These are phyloP conservation scores for Anoplius nigerrimus DNA, from an alignment of 2,888 invertebrate genomes.

Conservation along the genomic window DNA sequence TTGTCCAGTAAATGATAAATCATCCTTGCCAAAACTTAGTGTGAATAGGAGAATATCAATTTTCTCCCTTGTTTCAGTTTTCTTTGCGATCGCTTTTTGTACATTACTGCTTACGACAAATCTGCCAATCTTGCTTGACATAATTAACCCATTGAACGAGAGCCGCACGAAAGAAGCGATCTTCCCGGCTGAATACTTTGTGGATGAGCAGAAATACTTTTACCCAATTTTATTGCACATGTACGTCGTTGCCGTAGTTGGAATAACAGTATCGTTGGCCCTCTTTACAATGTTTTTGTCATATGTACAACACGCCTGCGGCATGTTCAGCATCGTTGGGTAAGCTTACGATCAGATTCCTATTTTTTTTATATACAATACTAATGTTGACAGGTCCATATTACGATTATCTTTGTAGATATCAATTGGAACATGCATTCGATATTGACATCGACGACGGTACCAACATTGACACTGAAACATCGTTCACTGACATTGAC, in stretches of 20 bases:
- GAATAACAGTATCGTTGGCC: not conserved
- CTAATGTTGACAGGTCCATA: too few species aligned
- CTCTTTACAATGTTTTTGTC: conserved; percentile 1
- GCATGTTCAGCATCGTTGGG: conserved; percentile 2
- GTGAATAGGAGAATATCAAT: not conserved
- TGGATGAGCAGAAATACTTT: conserved; percentile 5
- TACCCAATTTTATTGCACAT: conserved; percentile 3
- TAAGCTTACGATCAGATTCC: too few species aligned
- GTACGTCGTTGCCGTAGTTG: not conserved
- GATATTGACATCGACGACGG: too few species aligned
- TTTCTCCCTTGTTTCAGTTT: conserved; percentile 1
- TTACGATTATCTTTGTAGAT: too few species aligned
- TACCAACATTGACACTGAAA: too few species aligned
- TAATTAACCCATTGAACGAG: not conserved
- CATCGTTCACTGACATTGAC: too few species aligned
- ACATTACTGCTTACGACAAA: not conserved
- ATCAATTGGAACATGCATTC: too few species aligned
- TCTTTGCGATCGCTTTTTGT: not conserved
- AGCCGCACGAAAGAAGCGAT: not conserved
- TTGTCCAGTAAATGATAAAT: not conserved
- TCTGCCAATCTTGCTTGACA: not conserved
- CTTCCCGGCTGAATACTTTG: conserved; percentile 1
- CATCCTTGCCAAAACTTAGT: not conserved
- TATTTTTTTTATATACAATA: too few species aligned
- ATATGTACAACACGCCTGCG: conserved; percentile 3